These are phyloP conservation scores for Drosophila peninsularis DNA, from an alignment of 2,888 invertebrate species.

Conservation along the genomic window DNA sequence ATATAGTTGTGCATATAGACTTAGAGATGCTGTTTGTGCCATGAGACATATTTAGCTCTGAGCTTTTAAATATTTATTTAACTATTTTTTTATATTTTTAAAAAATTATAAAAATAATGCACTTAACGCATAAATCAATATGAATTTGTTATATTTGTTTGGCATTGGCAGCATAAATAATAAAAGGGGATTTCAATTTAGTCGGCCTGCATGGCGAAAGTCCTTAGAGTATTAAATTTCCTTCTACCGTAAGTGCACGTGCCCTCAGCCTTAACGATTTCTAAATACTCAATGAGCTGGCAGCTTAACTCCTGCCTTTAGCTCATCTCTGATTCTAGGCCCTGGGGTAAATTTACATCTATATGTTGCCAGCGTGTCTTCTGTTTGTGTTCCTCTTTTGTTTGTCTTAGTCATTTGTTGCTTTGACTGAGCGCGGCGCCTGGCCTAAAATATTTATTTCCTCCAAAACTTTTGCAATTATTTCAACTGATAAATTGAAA, in stretches of 20 bases:
- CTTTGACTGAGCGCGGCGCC: not conserved
- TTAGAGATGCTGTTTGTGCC: not conserved
- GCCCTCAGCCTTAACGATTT: not conserved
- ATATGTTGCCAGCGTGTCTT: not conserved
- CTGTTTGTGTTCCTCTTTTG: conserved; percentile 3
- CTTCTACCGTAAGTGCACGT: not conserved
- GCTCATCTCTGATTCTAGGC: conserved; percentile 38
- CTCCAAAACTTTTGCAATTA: conserved; percentile 26
- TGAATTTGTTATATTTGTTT: not conserved
- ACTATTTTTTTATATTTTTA: no score
- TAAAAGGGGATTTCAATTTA: not conserved
- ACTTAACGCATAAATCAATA: no score
- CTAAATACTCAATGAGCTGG: conserved; percentile 3
- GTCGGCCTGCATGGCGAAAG: not conserved
- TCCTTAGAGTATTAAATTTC: not conserved
- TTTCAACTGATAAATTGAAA: conserved; percentile 14
- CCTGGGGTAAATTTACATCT: conserved; percentile 27
- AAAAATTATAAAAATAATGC: no score
- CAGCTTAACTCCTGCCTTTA: not conserved
- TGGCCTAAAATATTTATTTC: not conserved
- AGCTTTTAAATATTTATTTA: no score
- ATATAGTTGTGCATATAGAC: not conserved
- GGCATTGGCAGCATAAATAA: not conserved
- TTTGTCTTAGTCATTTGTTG: conserved; percentile 22
- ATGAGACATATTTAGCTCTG: no score